These are phyloP conservation scores for Ctenopoma kingsleyae DNA, from an alignment of 2,797 vertebrate species.

Conservation along the genomic window DNA sequence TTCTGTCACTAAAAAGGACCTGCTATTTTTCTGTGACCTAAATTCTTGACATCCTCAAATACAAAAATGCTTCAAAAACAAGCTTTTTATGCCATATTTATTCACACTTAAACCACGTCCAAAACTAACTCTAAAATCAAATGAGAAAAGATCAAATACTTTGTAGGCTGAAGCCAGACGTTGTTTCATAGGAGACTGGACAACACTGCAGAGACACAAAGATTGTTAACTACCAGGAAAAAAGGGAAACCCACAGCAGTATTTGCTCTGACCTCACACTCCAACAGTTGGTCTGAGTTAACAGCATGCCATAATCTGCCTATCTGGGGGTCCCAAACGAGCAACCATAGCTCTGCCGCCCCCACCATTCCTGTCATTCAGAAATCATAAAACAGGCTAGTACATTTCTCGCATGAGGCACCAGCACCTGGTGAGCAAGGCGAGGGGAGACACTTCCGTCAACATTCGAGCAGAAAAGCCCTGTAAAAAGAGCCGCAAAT, in stretches of 20 bases:
- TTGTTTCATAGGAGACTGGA: constrained; percentile 10
- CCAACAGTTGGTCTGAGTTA: constrained; percentile 55
- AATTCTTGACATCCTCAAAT: too few species aligned
- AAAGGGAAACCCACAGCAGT: constrained; percentile 44
- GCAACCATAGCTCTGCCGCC: constrained; percentile 22
- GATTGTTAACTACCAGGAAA: constrained; percentile 2
- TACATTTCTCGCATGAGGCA: constrained; percentile 54
- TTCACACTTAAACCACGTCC: too few species aligned
- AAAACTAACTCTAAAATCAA: too few species aligned
- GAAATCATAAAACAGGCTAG: constrained; percentile 51
- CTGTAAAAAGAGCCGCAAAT: constrained; percentile 73
- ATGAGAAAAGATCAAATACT: too few species aligned
- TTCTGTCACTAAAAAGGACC: too few species aligned
- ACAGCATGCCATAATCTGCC: constrained; percentile 31
- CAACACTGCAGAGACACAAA: background rate
- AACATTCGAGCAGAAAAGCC: constrained; percentile 44
- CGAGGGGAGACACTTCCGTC: constrained; percentile 69
- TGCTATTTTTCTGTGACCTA: too few species aligned
- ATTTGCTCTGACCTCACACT: constrained; percentile 56
- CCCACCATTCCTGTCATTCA: constrained; percentile 21
- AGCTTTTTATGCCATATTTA: too few species aligned
- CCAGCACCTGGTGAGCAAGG: constrained; percentile 63
- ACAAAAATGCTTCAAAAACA: too few species aligned
- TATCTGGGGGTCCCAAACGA: constrained; percentile 38
- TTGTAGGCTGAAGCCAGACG: too few species aligned